Conservation (phyloP, 2,113 vertebrate genomes). For the Chloropsis hardwickii region DNA sequence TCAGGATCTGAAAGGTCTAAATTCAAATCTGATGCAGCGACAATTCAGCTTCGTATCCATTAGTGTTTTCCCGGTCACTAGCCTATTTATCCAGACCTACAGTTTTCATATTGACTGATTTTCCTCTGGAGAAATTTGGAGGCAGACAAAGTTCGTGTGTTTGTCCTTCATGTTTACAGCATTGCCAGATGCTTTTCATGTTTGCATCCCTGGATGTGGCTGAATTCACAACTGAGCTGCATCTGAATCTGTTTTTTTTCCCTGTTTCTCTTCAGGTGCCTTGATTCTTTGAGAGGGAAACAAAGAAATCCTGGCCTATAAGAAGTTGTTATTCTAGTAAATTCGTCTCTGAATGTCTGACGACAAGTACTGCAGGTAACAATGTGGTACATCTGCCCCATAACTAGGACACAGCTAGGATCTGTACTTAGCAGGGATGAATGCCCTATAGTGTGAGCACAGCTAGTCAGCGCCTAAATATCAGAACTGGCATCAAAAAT, state of each 20-base stretch:
- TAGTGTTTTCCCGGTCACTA: not conserved
- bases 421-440: not conserved
- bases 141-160: not conserved
- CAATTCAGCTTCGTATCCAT: not conserved
- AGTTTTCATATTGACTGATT: not conserved
- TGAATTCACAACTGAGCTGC: not conserved
- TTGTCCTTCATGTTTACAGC: not conserved
- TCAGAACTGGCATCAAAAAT: not conserved
- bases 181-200: not conserved
- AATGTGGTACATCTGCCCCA: not conserved
- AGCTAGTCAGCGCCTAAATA: not conserved
- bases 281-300: not conserved
- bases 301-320: not conserved
- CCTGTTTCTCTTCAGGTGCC: not conserved
- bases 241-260: not conserved
- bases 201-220: not conserved
- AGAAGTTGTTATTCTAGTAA: not conserved
- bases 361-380: not conserved
- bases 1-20: not conserved
- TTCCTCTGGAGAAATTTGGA: not conserved
- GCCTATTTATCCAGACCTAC: not conserved
- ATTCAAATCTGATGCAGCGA: not conserved
- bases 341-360: not conserved
- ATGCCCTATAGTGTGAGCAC: not conserved
- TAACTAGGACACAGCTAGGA: not conserved